A percentile compares a stretch with the other conserved stretches of the same genome.
These are phyloP conservation scores for Loripinus fragilis DNA, from an alignment of 2,888 invertebrate species.

Conservation along the genomic window DNA sequence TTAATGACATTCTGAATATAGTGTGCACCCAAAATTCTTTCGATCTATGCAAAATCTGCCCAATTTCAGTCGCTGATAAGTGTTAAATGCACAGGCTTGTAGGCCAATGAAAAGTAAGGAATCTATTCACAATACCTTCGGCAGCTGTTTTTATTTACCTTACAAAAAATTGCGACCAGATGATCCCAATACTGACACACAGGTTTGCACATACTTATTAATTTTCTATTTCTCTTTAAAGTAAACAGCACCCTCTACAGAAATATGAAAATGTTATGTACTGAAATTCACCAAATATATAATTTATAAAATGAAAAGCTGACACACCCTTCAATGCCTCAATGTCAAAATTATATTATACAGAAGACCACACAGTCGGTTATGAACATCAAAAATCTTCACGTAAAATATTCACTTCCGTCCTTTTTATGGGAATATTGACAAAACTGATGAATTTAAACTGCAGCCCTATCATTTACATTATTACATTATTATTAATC, in stretches of 20 bases:
- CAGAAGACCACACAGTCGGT: not conserved
- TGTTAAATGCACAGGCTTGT: too few relatives aligned
- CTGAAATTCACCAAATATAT: not conserved
- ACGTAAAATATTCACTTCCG: constrained; percentile 1
- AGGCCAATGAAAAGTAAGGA: too few relatives aligned
- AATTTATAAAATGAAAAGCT: not conserved
- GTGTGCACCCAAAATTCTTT: too few relatives aligned
- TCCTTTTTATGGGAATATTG: not conserved
- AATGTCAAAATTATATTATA: not conserved
- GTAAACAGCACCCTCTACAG: not conserved
- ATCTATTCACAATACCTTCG: too few relatives aligned
- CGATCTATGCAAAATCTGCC: too few relatives aligned
- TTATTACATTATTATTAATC: not conserved
- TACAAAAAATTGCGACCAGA: too few relatives aligned
- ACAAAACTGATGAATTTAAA: not conserved
- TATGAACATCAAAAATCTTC: constrained; percentile 9
- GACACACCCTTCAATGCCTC: not conserved
- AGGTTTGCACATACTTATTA: not conserved
- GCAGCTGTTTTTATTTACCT: too few relatives aligned
- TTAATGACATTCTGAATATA: too few relatives aligned
- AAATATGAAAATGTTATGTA: not conserved
- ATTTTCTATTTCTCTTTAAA: not conserved
- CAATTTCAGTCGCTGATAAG: too few relatives aligned
- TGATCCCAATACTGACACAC: too few relatives aligned
- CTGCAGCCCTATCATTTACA: not conserved